These are phyloP conservation scores for Bagarius yarrelli DNA, from an alignment of 2,113 vertebrate species.

Conservation along the genomic window DNA sequence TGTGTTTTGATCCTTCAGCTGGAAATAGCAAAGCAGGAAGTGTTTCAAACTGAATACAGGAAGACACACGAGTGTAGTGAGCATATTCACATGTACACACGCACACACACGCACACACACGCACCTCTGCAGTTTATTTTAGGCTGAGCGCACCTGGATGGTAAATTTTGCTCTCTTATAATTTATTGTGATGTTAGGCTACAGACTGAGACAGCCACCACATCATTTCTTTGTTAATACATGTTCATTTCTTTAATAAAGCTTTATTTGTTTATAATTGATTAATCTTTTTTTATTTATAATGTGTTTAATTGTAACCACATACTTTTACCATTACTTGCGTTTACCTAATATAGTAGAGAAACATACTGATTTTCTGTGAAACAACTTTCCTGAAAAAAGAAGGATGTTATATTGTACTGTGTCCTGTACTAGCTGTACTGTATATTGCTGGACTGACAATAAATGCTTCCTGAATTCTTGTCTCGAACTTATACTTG, in stretches of 20 bases:
- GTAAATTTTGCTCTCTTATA: not conserved
- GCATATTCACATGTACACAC: slow-evolving; percentile 2
- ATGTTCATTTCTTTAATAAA: not conserved
- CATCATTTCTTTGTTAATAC: too few species aligned
- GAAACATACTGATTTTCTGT: too few species aligned
- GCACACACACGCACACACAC: slow-evolving; percentile 15
- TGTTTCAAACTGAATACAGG: slow-evolving; percentile 38
- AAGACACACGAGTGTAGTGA: not conserved
- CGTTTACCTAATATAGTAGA: too few species aligned
- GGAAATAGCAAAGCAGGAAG: slow-evolving; percentile 40
- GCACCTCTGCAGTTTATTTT: slow-evolving; percentile 35
- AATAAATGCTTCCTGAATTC: too few species aligned
- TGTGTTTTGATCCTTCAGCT: slow-evolving; percentile 32
- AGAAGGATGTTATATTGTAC: too few species aligned
- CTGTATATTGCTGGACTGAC: too few species aligned
- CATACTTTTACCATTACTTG: too few species aligned
- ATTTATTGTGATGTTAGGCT: slow-evolving; percentile 1
- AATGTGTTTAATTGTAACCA: too few species aligned
- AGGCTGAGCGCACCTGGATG: slow-evolving; percentile 42
- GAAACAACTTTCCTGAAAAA: too few species aligned
- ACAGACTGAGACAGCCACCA: not conserved
- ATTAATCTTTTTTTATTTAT: too few species aligned
- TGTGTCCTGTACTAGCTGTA: too few species aligned
- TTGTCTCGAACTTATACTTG: too few species aligned
- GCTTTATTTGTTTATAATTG: not conserved